phyloP scores from a whole-genome alignment of 1,140 invertebrate genomes.

The Polypedilum pembai region DNA sequence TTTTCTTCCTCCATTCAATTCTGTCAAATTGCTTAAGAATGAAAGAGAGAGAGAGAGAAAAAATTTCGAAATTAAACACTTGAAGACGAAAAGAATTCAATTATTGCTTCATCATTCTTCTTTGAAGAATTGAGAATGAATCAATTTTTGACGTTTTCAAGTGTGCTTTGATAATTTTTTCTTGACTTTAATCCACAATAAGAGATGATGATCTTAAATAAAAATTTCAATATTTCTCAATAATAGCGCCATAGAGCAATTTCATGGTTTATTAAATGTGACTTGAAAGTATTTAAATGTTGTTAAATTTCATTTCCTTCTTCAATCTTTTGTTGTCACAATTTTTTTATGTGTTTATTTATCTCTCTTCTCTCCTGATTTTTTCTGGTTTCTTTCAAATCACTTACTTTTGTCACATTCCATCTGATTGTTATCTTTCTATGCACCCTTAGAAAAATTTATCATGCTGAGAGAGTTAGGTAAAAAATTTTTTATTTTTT shows the following conservation, averaged over 20 bases:
- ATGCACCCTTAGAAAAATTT: neutral
- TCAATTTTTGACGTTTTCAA: conserved; percentile 6
- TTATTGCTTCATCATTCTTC: conserved; percentile 18
- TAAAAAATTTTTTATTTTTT: neutral
- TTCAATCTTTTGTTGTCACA: neutral
- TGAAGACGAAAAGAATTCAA: neutral
- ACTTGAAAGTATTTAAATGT: neutral
- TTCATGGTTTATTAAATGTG: neutral
- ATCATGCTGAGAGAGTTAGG: conserved; percentile 20
- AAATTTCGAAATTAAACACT: conserved; percentile 13
- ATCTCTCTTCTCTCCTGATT: neutral
- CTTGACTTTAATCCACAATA: too few relatives aligned
- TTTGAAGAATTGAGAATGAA: conserved; percentile 6
- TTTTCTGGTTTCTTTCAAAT: neutral
- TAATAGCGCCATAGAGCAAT: conserved; percentile 3
- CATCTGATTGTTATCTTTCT: conserved; percentile 20
- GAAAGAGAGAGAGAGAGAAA: neutral
- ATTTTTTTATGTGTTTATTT: conserved; percentile 22
- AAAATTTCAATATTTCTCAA: conserved; percentile 2
- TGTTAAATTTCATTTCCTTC: neutral
- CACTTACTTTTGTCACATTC: conserved; percentile 10
- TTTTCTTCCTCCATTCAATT: neutral
- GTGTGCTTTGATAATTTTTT: neutral
- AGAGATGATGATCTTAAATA: too few relatives aligned
- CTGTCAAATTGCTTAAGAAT: neutral